Evolutionary conservation across 37 sponge, comb jelly and placozoan genomes (phyloP).

Genomic region (Diacarnus erythraeanus): DNA sequence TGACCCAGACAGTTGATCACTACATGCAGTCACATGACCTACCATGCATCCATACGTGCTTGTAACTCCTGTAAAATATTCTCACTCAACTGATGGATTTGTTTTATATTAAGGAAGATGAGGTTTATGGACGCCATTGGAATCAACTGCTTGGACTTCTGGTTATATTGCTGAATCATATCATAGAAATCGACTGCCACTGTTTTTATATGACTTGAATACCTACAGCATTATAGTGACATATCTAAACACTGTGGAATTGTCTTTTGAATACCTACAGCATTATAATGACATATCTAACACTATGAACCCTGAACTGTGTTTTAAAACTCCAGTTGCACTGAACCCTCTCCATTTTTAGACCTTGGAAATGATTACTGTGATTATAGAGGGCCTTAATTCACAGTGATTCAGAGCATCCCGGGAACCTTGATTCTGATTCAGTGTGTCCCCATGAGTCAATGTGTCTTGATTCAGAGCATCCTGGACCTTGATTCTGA

Average conservation of each 20-base stretch:
- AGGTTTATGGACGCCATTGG: conserved; percentile 39
- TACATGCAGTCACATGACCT: not conserved
- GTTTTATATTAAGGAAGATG: conserved; percentile 74
- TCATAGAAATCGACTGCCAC: conserved; percentile 55
- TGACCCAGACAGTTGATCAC: no score
- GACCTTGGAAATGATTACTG: no score
- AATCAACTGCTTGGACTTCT: conserved; percentile 34
- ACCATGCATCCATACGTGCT: conserved; percentile 69
- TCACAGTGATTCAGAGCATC: no score
- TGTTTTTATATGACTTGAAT: conserved; percentile 49
- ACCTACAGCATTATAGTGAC: conserved; percentile 10
- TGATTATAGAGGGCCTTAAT: no score
- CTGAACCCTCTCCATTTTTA: no score
- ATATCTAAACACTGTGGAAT: conserved; percentile 28
- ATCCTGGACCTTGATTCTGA: no score
- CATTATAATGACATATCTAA: no score
- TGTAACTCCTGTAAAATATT: conserved; percentile 53
- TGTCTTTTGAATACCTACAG: conserved; percentile 45
- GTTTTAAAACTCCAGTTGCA: no score
- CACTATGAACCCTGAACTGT: no score
- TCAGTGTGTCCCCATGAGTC: no score
- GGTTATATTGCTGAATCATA: conserved; percentile 17
- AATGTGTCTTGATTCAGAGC: no score
- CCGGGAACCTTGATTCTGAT: no score
- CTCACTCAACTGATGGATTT: conserved; percentile 66